A percentile compares a stretch with the other conserved stretches of the same genome.
Evolutionary conservation across 2,797 vertebrate genomes (phyloP).

Genomic region (Cottoperca gobio): DNA sequence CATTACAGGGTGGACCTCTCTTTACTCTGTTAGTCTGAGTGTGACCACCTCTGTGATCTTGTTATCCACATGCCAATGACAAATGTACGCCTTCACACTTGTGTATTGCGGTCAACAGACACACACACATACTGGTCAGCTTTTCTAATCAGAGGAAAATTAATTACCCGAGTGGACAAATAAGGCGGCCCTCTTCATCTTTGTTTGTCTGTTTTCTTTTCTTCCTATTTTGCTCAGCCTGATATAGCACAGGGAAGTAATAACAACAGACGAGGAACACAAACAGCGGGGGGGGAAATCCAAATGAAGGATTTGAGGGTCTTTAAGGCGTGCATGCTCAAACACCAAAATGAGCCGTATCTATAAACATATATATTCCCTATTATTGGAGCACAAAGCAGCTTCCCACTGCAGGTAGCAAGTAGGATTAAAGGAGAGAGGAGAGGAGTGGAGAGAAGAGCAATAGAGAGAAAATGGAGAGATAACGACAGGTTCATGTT

Average conservation of each 20-base stretch:
- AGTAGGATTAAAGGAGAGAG: constrained; percentile 63
- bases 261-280: background rate
- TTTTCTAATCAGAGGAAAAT: constrained; percentile 27
- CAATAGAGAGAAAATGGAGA: constrained; percentile 35
- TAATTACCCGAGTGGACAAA: constrained; percentile 25
- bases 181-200: constrained; percentile 11
- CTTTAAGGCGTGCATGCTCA: constrained; percentile 20
- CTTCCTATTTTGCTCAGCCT: background rate
- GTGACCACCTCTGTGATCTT: constrained; percentile 78
- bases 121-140: background rate
- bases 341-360: constrained; percentile 51
- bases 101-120: constrained; percentile 4
- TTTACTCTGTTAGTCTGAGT: constrained; percentile 81
- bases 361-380: constrained; percentile 75
- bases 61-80: constrained; percentile 84
- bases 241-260: background rate
- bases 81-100: constrained; percentile 58
- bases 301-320: constrained; percentile 50
- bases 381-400: constrained; percentile 65
- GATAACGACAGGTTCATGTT: constrained; percentile 67
- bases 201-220: constrained; percentile 4
- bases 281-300: constrained; percentile 1
- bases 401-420: constrained; percentile 43
- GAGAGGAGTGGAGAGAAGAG: constrained; percentile 45
- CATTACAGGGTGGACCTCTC: constrained; percentile 74